Evolutionary conservation across 2,113 vertebrate species (phyloP), one percentile per base, ranked within the genome.

Genomic region (Peucedramus taeniatus): DNA sequence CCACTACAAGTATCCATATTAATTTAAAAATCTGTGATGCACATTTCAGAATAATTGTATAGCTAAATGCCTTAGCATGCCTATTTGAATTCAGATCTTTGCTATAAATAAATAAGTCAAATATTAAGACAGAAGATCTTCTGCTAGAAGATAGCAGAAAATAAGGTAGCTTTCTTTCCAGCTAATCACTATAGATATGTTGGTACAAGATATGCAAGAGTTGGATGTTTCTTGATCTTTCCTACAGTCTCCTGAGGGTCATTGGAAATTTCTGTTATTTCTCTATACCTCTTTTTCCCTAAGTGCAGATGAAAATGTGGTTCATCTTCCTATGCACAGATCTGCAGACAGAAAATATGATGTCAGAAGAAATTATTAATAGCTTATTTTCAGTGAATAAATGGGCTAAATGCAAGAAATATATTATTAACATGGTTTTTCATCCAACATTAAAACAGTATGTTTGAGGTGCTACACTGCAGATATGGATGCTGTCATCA

Each of bases 51-150:
- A 78, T 91, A 83, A 86, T 63, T 44, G 17, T 90, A n/a, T 23
- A 74, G 54, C 63, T 94, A 80, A 91, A 74, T 95, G 79, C 54
- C 42, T 27, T 50, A 70, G 63, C 47, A 15, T 54, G 31, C 57
- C 75, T 93, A 35, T 89, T 96, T 94, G 71, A 88, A 96, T 89
- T 93, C 47, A 83, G 13, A 83, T 64, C 60, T 75, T 83, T 87
- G 61, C 68, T 60, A 68, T 71, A 94, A 93, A 87, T 75, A 85
- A 84, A 4, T 70, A 30, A 84, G 30, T 74, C 39, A 70, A 72
- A 64, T 75, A 68, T 28, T 23, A 83, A 93, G 51, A 83, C 59
- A 63, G n/a, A n/a, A n/a, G n/a, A n/a, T n/a, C n/a, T n/a, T n/a
- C n/a, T n/a, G n/a, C n/a, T 44, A 86, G 60, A 87, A 37, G 60